Conservation (phyloP, 2,113 vertebrate genomes). For the Gymnocephalus cernua region DNA sequence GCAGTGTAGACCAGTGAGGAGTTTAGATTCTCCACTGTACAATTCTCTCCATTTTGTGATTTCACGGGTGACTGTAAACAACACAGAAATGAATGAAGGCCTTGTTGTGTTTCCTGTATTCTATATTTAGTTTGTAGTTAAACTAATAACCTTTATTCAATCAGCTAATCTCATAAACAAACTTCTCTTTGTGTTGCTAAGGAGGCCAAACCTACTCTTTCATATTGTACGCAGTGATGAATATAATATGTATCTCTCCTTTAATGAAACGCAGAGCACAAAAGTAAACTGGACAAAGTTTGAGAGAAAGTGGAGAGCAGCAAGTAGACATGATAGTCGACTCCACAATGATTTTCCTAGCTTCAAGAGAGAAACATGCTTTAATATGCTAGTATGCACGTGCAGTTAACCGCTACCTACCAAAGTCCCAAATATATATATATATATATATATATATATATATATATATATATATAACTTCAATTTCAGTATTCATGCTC, state of each 20-base stretch:
- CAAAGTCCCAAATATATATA: too few relatives aligned
- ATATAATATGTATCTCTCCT: neutral
- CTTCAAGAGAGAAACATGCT: neutral
- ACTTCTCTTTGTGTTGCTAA: neutral
- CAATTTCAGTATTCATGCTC: neutral
- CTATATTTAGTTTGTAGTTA: neutral
- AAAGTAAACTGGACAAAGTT: neutral
- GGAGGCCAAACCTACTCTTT: neutral
- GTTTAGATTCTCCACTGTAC: constrained; percentile 49
- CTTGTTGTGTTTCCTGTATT: neutral
- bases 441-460: too few relatives aligned
- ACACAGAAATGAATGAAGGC: neutral
- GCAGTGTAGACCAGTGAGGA: constrained; percentile 68
- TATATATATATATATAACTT: neutral
- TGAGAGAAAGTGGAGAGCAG: too few relatives aligned
- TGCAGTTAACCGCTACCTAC: neutral
- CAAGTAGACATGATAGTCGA: neutral
- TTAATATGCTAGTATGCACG: neutral
- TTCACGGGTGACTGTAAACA: constrained; percentile 15
- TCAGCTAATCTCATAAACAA: neutral
- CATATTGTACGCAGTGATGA: neutral
- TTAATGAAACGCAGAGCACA: neutral
- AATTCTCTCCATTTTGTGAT: neutral
- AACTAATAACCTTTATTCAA: neutral
- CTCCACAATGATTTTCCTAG: neutral